Percentiles rank a stretch among this genome's conserved stretches.
phyloP scores from a whole-genome alignment of 2,113 vertebrate genomes.

The Amblyornis subalaris region DNA sequence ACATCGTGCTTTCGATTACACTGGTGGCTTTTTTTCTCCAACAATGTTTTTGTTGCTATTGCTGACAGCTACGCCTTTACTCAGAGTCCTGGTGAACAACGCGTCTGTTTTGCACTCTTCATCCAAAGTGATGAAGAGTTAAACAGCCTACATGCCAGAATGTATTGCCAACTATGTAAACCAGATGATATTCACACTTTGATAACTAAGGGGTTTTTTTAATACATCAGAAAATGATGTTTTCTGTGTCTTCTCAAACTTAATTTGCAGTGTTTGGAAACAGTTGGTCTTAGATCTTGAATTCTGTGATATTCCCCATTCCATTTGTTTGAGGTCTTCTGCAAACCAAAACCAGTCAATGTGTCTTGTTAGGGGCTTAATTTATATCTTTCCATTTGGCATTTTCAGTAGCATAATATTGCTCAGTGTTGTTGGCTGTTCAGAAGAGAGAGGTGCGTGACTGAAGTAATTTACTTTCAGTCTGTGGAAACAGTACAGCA shows the following conservation, averaged over 20 bases:
- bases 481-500: not conserved
- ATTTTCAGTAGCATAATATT: not conserved
- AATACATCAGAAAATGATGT: not conserved
- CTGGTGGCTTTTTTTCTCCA: not conserved
- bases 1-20: not conserved
- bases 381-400: not conserved
- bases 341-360: not conserved
- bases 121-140: not conserved
- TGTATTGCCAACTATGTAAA: no score
- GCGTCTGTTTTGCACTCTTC: rapidly evolving
- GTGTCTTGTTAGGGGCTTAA: not conserved
- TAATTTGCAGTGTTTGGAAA: not conserved
- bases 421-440: not conserved
- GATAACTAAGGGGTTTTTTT: not conserved
- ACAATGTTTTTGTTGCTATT: rapidly evolving
- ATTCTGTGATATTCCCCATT: not conserved
- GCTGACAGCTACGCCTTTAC: not conserved
- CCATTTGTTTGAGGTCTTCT: not conserved
- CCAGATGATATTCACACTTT: not conserved
- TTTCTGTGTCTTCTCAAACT: not conserved
- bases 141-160: not conserved
- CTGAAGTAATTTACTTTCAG: not conserved
- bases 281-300: not conserved
- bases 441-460: not conserved
- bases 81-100: not conserved